Evolutionary conservation across 2,113 vertebrate genomes (phyloP), one percentile per base, ranked within the genome.

Genomic region (Oryzias curvinotus): DNA sequence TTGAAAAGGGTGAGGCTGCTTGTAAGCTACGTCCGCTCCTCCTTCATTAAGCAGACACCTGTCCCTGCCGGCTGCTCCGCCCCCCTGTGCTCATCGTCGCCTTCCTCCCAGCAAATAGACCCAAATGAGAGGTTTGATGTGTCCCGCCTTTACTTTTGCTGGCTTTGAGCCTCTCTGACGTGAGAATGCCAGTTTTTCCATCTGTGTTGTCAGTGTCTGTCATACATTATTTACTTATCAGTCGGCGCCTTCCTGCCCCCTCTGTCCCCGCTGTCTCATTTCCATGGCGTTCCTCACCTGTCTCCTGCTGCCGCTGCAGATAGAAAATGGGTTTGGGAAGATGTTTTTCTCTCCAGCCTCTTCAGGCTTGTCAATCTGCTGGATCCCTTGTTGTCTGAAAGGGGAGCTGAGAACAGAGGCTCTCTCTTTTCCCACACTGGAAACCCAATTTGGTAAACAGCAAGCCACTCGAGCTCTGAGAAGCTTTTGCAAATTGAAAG

Each of bases 311-410:
- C 75, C 23, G 51, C 55, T 17, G 45, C 60, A 59, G 67, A 71
- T 69, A 68, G 82, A 83, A 90, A 83, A 82, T 85, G 77, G 74
- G 82, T 86, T 81, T 80, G 73, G 72, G 69, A 85, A 79, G 78
- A 73, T 72, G 50, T 54, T 63, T 81, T 64, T 60, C 67, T 80
- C 70, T 78, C 62, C 57, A 46, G 68, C 75, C 71, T 79, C 68
- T 60, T 67, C 68, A 68, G 63, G 60, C 85, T 36, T 83, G 83
- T 90, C 82, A 82, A 30, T 72, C 74, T 88, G 80, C 88, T 83
- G 85, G 83, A 84, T 85, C 72, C 65, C 61, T 64, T 78, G 83
- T 85, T 85, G 85, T 89, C 87, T 72, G 83, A 81, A 85, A 85
- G 75, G 82, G 68, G 80, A 65, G 81, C 46, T 68, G 73, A 78